These are phyloP conservation scores for Aythya baeri DNA, from an alignment of 2,113 vertebrate genomes.

Conservation along the genomic window DNA sequence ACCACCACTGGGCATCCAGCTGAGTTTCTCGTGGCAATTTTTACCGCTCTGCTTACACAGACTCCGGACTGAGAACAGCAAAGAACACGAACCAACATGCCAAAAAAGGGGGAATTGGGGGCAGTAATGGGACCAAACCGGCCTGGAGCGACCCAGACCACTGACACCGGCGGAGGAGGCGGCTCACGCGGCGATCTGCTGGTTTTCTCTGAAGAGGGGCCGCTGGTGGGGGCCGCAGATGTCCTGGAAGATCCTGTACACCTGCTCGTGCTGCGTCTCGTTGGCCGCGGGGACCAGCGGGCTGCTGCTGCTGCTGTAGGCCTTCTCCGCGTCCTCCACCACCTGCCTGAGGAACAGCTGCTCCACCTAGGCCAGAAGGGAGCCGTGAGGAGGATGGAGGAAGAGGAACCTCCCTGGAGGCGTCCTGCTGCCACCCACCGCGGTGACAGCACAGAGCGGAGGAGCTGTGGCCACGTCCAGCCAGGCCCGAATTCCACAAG, in stretches of 20 bases:
- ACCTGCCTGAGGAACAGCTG: slow-evolving; percentile 76
- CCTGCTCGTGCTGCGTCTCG: slow-evolving; percentile 70
- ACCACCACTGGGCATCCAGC: neutral
- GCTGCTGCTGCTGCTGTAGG: slow-evolving; percentile 10
- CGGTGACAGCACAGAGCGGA: neutral
- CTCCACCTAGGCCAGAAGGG: slow-evolving; percentile 62
- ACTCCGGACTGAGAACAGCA: neutral
- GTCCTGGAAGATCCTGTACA: slow-evolving; percentile 79
- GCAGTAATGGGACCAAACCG: neutral
- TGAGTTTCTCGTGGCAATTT: neutral
- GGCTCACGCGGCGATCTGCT: slow-evolving; percentile 89
- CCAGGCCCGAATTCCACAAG: neutral
- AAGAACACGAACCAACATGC: neutral
- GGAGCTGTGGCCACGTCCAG: neutral
- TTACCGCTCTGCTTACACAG: neutral
- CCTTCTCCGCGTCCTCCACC: slow-evolving; percentile 72
- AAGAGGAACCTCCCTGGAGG: neutral
- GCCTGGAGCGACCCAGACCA: neutral
- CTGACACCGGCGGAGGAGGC: fast-evolving
- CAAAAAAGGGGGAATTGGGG: neutral
- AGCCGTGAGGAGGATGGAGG: neutral
- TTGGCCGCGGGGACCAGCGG: slow-evolving; percentile 45
- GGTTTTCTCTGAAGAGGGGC: slow-evolving; percentile 88
- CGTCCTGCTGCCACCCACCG: neutral
- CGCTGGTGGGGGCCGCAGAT: slow-evolving; percentile 81